Conservation (phyloP, 1,140 invertebrate genomes). For the Orchestia grillus region DNA sequence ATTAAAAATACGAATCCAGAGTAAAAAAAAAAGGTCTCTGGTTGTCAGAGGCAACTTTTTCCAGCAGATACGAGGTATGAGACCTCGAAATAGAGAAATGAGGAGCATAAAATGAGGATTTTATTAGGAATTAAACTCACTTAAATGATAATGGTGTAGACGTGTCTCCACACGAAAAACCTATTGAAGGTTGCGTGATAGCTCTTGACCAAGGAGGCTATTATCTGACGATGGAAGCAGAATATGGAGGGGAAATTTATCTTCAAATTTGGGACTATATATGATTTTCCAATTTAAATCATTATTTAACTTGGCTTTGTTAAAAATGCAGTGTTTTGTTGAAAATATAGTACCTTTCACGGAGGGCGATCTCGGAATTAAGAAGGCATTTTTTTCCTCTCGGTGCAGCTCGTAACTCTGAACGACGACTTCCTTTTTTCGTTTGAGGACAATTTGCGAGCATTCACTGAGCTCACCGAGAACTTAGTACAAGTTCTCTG, state of each 20-base stretch:
- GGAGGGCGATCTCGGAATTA: neutral
- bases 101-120: neutral
- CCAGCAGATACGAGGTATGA: neutral
- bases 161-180: neutral
- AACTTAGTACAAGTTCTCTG: neutral
- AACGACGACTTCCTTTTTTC: neutral
- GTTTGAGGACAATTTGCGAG: neutral
- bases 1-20: neutral
- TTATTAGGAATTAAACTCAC: neutral
- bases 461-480: neutral
- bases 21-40: neutral
- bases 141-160: neutral
- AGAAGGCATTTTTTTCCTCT: neutral
- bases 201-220: neutral
- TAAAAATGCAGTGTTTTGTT: no score
- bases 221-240: no score
- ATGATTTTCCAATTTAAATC: no score
- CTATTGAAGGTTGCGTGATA: neutral
- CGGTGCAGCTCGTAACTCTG: neutral
- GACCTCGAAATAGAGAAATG: neutral
- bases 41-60: neutral
- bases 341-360: neutral
- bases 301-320: no score
- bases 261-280: no score
- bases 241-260: no score